phyloP scores from a whole-genome alignment of 2,797 vertebrate species.

The Esox lucius region DNA sequence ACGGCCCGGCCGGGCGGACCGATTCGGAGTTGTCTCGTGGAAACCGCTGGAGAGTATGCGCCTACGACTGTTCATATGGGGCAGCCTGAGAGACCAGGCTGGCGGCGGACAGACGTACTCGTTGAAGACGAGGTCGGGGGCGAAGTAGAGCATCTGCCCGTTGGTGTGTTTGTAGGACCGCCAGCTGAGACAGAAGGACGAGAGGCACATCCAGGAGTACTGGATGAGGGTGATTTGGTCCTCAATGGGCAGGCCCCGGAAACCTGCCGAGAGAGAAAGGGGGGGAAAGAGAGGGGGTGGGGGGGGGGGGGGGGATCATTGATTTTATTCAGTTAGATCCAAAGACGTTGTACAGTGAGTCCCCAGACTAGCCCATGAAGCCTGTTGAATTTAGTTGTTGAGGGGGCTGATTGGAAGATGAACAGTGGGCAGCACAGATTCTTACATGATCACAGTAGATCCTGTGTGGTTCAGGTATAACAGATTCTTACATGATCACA shows the following conservation, averaged over 20 bases:
- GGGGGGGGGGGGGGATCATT: too few species aligned
- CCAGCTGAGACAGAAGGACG: conserved; percentile 98
- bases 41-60: neutral
- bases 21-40: too few species aligned
- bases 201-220: conserved; percentile 99
- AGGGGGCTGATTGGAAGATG: conserved; percentile 14
- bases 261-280: conserved; percentile 75
- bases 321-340: too few species aligned
- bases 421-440: neutral
- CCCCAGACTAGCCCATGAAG: neutral
- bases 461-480: neutral
- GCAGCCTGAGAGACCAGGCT: too few species aligned
- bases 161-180: conserved; percentile 99
- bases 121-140: conserved; percentile 97
- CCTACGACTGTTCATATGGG: too few species aligned
- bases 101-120: conserved; percentile 83
- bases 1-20: too few species aligned
- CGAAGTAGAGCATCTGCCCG: conserved; percentile 98
- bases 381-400: neutral
- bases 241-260: conserved; percentile 96
- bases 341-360: too few species aligned
- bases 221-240: conserved; percentile 99
- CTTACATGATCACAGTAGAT: neutral
- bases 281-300: neutral
- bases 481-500: too few species aligned